Evolutionary conservation across 1,140 invertebrate genomes (phyloP), one percentile per base, ranked within the genome.

Genomic region (Aricia agestis): DNA sequence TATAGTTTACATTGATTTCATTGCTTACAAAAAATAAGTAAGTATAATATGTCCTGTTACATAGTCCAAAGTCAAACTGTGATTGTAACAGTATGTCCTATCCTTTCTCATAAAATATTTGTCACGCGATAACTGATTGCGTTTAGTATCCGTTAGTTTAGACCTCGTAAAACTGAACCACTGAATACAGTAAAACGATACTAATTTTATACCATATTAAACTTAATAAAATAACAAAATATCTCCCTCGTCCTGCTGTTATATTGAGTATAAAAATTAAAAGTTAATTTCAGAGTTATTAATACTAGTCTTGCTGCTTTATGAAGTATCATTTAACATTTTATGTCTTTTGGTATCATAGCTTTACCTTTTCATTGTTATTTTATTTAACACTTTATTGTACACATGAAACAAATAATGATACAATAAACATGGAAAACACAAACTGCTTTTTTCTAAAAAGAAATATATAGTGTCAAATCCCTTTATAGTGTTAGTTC

Each of bases 151-250:
- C 45, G 31, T 70, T 68, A 18, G 32, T 72, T 72, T 72, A 67
- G 57, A n/a, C 18, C 59, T 74, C 69, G 69, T 74, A 68, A 74
- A 74, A 74, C 67, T 71, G 68, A 75, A 73, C 74, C 66, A 75
- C 59, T 45, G 69, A 75, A 52, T 52, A 15, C 11, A 52, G 13
- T 52, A 13, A 52, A 52, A 52, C 10, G 45, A 11, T 52, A 52
- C 45, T 2, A 52, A 52, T 52, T 52, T 52, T 52, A 52, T 15
- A 52, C 45, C 45, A 13, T 52, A 52, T 52, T 2, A 52, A 52
- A 52, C 45, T 13, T 52, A 13, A 52, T 52, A 52, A 52, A 52
- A 52, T 52, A 52, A 52, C 45, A 52, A 52, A 52, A 52, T 52
- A 52, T 52, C 45, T 52, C 45, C 45, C 45, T 15, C 45, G 13